A percentile compares a stretch with the other conserved stretches of the same genome.
Evolutionary conservation across 1,140 invertebrate genomes (phyloP).

Genomic region (Chrysopa pallens): DNA sequence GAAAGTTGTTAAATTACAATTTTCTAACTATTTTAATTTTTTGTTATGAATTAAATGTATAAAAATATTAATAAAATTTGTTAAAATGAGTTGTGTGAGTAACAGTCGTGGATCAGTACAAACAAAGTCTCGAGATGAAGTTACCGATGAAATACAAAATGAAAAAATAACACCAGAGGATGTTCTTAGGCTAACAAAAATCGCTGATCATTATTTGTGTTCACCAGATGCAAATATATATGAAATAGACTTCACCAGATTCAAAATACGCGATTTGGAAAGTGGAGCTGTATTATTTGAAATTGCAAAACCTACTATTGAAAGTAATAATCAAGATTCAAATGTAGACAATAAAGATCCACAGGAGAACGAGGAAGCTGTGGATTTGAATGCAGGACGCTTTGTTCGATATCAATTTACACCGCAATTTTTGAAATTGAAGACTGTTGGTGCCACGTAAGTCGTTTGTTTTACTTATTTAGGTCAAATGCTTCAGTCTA

Average conservation of each 20-base stretch:
- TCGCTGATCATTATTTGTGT: conserved; percentile 68
- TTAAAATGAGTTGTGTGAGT: neutral
- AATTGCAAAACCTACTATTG: conserved; percentile 75
- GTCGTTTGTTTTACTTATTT: conserved; percentile 16
- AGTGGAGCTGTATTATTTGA: conserved; percentile 87
- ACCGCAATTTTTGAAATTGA: conserved; percentile 85
- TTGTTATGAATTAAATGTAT: too few species aligned
- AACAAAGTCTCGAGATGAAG: neutral
- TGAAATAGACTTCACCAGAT: conserved; percentile 95
- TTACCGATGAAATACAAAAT: conserved; percentile 1
- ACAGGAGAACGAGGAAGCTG: conserved; percentile 37
- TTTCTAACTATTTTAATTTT: too few species aligned
- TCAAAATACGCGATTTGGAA: conserved; percentile 93
- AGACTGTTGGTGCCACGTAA: conserved; percentile 91
- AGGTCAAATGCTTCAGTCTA: conserved; percentile 5
- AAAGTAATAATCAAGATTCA: conserved; percentile 24
- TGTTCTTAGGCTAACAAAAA: conserved; percentile 37
- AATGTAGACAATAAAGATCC: conserved; percentile 30
- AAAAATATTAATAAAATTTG: too few species aligned
- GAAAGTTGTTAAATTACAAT: too few species aligned
- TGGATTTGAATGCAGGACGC: conserved; percentile 78
- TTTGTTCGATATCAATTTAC: conserved; percentile 97
- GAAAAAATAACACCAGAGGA: conserved; percentile 35
- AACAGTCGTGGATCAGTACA: neutral
- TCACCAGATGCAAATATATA: conserved; percentile 89